Conservation (phyloP, 2,113 vertebrate species). For the Oncorhynchus gorbuscha region DNA sequence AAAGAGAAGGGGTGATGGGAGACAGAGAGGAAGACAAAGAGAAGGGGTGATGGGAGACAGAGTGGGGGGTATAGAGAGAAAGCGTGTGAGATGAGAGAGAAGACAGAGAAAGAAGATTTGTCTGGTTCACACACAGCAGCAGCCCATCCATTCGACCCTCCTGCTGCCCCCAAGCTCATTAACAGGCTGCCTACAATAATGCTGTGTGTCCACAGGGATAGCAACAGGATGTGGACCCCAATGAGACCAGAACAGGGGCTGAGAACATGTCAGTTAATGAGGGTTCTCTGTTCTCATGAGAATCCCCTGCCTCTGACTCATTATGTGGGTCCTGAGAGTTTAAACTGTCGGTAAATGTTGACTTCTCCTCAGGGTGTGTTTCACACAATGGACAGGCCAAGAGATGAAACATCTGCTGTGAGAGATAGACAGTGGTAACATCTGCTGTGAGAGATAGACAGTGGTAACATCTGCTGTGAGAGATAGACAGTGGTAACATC, state of each 20-base stretch:
- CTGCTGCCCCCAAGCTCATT: constrained; percentile 21
- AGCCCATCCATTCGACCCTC: background rate
- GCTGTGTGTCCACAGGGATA: constrained; percentile 21
- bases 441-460: too few species aligned
- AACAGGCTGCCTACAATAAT: constrained; percentile 19
- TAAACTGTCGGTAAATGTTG: too few species aligned
- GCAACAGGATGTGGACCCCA: constrained; percentile 35
- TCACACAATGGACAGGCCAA: background rate
- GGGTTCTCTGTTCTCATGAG: constrained; percentile 72
- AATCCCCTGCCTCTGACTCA: constrained; percentile 30
- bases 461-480: too few species aligned
- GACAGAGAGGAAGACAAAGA: too few species aligned
- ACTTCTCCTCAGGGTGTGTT: background rate
- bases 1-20: too few species aligned
- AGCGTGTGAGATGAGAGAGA: background rate
- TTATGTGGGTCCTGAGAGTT: constrained; percentile 1
- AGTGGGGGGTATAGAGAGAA: background rate
- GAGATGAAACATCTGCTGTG: background rate
- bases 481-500: too few species aligned
- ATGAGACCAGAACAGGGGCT: constrained; percentile 35
- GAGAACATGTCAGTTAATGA: constrained; percentile 48
- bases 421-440: background rate
- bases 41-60: background rate
- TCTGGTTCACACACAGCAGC: too few species aligned
- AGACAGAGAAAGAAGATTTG: constrained; percentile 1